Percentiles rank a stretch among this genome's conserved stretches.
phyloP scores from a whole-genome alignment of 2,113 vertebrate species.

The Hippocampus abdominalis region DNA sequence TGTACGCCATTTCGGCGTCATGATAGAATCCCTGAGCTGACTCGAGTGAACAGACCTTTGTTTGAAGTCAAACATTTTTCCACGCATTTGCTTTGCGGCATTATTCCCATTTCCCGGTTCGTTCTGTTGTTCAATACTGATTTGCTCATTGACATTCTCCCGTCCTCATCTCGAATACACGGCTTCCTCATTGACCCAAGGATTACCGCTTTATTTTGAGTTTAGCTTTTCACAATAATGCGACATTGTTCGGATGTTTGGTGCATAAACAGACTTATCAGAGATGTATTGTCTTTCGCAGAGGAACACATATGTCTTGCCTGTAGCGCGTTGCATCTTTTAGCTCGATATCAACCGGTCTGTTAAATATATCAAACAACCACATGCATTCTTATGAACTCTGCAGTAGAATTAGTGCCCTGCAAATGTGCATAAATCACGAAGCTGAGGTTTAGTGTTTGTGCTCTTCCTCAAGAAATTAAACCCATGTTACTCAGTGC shows the following conservation, averaged over 20 bases:
- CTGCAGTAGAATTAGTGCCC: slow-evolving; percentile 43
- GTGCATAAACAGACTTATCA: slow-evolving; percentile 24
- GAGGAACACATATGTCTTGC: slow-evolving; percentile 38
- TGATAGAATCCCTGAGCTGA: not conserved
- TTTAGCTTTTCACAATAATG: slow-evolving; percentile 35
- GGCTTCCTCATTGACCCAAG: slow-evolving; percentile 12
- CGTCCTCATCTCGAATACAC: slow-evolving; percentile 19
- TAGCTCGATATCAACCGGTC: slow-evolving; percentile 32
- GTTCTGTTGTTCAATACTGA: not conserved
- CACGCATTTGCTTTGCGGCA: not conserved
- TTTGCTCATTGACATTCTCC: slow-evolving; percentile 1
- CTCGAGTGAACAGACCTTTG: slow-evolving; percentile 5
- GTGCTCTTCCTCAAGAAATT: slow-evolving; percentile 48
- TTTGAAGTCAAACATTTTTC: not conserved
- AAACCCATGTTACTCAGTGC: slow-evolving; percentile 18
- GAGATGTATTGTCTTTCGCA: slow-evolving; percentile 36
- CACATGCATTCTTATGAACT: slow-evolving; percentile 42
- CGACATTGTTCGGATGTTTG: slow-evolving; percentile 21
- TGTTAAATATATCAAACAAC: slow-evolving; percentile 45
- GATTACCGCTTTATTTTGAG: slow-evolving; percentile 27
- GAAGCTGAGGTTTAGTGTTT: slow-evolving; percentile 50
- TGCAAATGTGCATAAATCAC: slow-evolving; percentile 44
- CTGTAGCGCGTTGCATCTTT: slow-evolving; percentile 30
- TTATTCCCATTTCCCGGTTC: slow-evolving; percentile 1
- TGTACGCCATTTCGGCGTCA: slow-evolving; percentile 11